Evolutionary conservation across 2,888 invertebrate species (phyloP).

Genomic region (Napeogenes sylphis): DNA sequence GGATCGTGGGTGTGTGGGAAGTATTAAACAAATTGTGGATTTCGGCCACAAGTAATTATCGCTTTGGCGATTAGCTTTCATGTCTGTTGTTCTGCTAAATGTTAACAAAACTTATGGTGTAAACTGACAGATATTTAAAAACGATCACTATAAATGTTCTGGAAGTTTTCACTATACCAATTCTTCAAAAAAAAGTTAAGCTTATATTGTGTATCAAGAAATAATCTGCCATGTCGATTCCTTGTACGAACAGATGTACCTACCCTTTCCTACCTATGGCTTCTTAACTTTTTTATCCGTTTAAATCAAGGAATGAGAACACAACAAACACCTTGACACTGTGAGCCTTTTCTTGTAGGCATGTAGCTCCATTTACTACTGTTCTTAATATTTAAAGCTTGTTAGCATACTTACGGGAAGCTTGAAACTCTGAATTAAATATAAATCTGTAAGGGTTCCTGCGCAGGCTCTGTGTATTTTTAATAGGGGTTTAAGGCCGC

Average conservation of each 20-base stretch:
- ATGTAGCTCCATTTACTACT: slow-evolving; percentile 10
- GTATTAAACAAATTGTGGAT: slow-evolving; percentile 51
- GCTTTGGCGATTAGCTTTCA: neutral
- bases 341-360: slow-evolving; percentile 10
- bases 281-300: slow-evolving; percentile 19
- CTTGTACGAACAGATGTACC: slow-evolving; percentile 17
- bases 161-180: too few relatives aligned
- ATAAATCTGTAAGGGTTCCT: slow-evolving; percentile 32
- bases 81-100: slow-evolving; percentile 1
- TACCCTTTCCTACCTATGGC: slow-evolving; percentile 21
- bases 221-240: slow-evolving; percentile 20
- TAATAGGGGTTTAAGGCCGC: slow-evolving; percentile 39
- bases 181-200: neutral
- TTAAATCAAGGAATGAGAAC: slow-evolving; percentile 26
- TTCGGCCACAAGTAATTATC: slow-evolving; percentile 11
- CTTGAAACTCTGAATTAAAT: slow-evolving; percentile 29
- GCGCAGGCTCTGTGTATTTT: slow-evolving; percentile 38
- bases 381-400: slow-evolving; percentile 21
- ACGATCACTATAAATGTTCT: too few relatives aligned
- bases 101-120: neutral
- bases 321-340: slow-evolving; percentile 27
- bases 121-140: too few relatives aligned
- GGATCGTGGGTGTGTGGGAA: slow-evolving; percentile 44
- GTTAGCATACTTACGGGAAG: slow-evolving; percentile 17
- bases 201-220: slow-evolving; percentile 18